Percentiles rank a stretch among this genome's conserved stretches.
phyloP scores from a whole-genome alignment of 2,888 invertebrate species.

The Acanthococcus lagerstroemiae region DNA sequence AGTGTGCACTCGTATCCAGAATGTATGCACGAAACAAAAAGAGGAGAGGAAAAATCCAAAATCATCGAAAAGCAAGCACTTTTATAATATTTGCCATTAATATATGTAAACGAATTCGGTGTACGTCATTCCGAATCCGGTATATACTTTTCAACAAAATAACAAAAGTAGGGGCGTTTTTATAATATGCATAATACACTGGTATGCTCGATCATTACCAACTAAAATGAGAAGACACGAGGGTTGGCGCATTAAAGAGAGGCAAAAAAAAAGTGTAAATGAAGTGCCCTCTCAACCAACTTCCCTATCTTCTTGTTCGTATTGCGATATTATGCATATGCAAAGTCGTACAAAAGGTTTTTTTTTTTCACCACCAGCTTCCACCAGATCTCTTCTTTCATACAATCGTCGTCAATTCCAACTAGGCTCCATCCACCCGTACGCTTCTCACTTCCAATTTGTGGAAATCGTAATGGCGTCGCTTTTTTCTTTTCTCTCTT shows the following conservation, averaged over 20 bases:
- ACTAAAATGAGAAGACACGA: slow-evolving; percentile 5
- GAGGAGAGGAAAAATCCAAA: not conserved
- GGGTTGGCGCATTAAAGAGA: not conserved
- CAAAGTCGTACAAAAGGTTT: slow-evolving; percentile 23
- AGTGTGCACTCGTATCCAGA: not conserved
- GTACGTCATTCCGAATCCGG: slow-evolving; percentile 4
- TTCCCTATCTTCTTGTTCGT: not conserved
- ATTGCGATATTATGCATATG: slow-evolving; percentile 24
- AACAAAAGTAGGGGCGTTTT: slow-evolving; percentile 24
- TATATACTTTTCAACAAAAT: slow-evolving; percentile 14
- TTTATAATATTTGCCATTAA: slow-evolving; percentile 25
- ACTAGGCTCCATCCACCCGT: slow-evolving; percentile 23
- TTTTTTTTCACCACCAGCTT: slow-evolving; percentile 9
- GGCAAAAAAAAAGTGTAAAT: slow-evolving; percentile 17
- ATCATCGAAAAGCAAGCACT: slow-evolving; percentile 15
- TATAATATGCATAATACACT: slow-evolving; percentile 22
- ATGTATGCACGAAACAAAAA: slow-evolving; percentile 18
- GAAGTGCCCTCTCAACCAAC: slow-evolving; percentile 20
- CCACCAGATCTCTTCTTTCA: slow-evolving; percentile 17
- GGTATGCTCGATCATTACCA: slow-evolving; percentile 23
- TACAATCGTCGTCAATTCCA: slow-evolving; percentile 23
- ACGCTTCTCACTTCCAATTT: slow-evolving; percentile 20
- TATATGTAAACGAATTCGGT: slow-evolving; percentile 22
- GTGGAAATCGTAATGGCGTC: slow-evolving; percentile 25
- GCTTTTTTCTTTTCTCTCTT: not conserved